Evolutionary conservation across 1,140 invertebrate genomes (phyloP).

Genomic region (Telenomus remus): DNA sequence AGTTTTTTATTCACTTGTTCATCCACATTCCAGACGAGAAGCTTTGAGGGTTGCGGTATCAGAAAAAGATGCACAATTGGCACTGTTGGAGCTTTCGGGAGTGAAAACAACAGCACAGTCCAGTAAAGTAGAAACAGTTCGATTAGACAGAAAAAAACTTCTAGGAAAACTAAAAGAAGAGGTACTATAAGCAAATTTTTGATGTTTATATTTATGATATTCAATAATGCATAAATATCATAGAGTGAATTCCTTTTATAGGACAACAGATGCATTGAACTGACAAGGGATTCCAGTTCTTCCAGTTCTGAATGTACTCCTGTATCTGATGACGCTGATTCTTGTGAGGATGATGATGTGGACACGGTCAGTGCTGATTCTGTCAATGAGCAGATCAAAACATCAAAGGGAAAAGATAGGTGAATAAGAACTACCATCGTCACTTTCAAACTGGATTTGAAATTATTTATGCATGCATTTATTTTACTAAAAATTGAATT

Average conservation of each 20-base stretch:
- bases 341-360: constrained; percentile 58
- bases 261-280: constrained; percentile 66
- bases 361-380: constrained; percentile 36
- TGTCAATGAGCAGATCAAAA: constrained; percentile 6
- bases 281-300: constrained; percentile 50
- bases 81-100: constrained; percentile 86
- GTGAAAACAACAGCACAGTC: constrained; percentile 80
- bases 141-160: constrained; percentile 78
- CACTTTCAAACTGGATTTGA: constrained; percentile 2
- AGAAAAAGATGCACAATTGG: constrained; percentile 91
- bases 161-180: constrained; percentile 82
- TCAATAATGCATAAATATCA: no score
- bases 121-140: constrained; percentile 79
- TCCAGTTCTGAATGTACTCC: constrained; percentile 55
- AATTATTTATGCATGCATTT: no score
- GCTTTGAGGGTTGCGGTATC: constrained; percentile 87
- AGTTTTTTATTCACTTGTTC: neutral
- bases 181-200: constrained; percentile 67
- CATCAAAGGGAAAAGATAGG: no score
- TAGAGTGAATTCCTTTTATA: no score
- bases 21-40: constrained; percentile 80
- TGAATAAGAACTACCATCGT: no score
- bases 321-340: constrained; percentile 57
- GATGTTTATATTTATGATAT: neutral
- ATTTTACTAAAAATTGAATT: no score